These are phyloP conservation scores for Amphipyra tragopoginis DNA, from an alignment of 2,888 invertebrate species.

Conservation along the genomic window DNA sequence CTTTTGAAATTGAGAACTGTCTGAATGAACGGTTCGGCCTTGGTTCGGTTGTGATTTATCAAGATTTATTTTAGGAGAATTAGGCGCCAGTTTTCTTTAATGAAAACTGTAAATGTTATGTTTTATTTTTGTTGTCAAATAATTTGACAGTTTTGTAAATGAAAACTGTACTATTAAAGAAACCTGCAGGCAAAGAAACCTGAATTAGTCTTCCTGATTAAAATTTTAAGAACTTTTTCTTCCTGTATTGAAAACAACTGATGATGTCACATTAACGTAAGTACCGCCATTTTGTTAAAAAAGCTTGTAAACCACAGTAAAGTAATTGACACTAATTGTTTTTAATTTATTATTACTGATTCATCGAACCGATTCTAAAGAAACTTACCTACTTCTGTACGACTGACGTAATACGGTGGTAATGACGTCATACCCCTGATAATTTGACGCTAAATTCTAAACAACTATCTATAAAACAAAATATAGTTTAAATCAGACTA, in stretches of 20 bases:
- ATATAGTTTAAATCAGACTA: constrained; percentile 27
- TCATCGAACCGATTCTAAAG: constrained; percentile 12
- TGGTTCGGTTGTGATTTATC: no score
- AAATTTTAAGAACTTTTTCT: no score
- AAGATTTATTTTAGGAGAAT: no score
- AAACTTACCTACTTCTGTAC: constrained; percentile 36
- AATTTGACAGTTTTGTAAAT: no score
- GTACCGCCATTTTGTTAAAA: background rate
- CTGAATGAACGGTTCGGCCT: no score
- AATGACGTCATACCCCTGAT: constrained; percentile 24
- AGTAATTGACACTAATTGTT: constrained; percentile 3
- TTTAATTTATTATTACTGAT: constrained; percentile 11
- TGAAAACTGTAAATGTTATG: no score
- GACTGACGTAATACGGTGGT: constrained; percentile 6
- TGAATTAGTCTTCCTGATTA: no score
- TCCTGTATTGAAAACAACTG: background rate
- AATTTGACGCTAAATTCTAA: constrained; percentile 40
- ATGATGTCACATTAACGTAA: background rate
- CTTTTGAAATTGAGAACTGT: no score
- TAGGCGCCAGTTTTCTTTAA: no score
- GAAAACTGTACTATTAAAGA: no score
- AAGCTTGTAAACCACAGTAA: background rate
- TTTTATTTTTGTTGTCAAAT: no score
- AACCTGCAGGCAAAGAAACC: no score
- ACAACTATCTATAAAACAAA: constrained; percentile 48